These are phyloP conservation scores for Coremacera marginata DNA, from an alignment of 2,888 invertebrate genomes.

Conservation along the genomic window DNA sequence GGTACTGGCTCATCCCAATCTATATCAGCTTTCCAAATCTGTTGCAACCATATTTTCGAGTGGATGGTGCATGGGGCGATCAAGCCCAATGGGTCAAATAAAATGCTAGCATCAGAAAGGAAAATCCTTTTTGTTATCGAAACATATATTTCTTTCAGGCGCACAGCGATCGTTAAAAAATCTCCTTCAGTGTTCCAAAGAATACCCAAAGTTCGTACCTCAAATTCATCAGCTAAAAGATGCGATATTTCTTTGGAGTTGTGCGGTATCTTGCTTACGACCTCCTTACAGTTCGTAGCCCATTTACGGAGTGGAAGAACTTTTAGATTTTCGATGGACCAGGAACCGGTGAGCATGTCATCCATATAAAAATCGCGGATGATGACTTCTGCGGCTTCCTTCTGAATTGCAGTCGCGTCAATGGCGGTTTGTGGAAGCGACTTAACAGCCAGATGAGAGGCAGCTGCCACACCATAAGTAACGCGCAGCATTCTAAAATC, in stretches of 20 bases:
- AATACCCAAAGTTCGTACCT: background rate
- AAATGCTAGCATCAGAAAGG: background rate
- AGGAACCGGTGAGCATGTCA: constrained; percentile 13
- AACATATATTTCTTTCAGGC: background rate
- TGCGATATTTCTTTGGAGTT: background rate
- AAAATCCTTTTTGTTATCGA: background rate
- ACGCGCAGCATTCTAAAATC: background rate
- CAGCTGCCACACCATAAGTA: background rate
- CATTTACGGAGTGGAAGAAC: background rate
- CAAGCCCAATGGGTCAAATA: background rate
- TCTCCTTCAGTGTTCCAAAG: background rate
- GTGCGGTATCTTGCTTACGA: background rate
- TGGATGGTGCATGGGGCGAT: background rate
- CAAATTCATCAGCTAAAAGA: background rate
- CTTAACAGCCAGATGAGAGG: background rate
- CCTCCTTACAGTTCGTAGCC: background rate
- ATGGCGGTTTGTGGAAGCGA: background rate
- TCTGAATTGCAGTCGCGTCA: background rate
- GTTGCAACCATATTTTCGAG: constrained; percentile 2
- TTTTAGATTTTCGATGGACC: background rate
- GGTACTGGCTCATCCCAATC: too few species aligned
- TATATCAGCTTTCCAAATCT: background rate
- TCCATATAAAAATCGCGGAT: constrained; percentile 25
- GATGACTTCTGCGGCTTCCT: background rate
- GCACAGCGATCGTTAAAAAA: background rate